Evolutionary conservation across 2,888 invertebrate species (phyloP).

Genomic region (Lasius platythorax): DNA sequence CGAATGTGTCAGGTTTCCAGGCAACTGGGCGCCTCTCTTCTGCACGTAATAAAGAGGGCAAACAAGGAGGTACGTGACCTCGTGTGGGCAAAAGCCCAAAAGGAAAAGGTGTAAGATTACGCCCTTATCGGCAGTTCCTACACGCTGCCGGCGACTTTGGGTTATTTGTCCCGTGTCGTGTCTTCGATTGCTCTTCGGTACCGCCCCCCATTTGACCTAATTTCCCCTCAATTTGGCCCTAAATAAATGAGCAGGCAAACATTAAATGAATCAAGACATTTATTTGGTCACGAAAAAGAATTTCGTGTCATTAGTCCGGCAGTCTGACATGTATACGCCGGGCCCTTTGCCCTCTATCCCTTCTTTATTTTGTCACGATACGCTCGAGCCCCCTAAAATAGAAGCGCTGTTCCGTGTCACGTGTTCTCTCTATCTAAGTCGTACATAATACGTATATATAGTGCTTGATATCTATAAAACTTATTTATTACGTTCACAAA

Average conservation of each 20-base stretch:
- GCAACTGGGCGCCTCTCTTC: constrained; percentile 66
- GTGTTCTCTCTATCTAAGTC: constrained; percentile 22
- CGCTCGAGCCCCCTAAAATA: constrained; percentile 45
- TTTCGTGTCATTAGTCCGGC: constrained; percentile 78
- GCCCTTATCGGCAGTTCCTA: constrained; percentile 79
- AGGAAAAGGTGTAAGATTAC: constrained; percentile 82
- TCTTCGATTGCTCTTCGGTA: constrained; percentile 74
- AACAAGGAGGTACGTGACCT: constrained; percentile 80
- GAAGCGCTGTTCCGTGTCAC: constrained; percentile 33
- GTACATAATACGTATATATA: neutral
- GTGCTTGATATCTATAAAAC: neutral
- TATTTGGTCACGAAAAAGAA: constrained; percentile 80
- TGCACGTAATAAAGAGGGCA: constrained; percentile 81
- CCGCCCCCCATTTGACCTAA: constrained; percentile 82
- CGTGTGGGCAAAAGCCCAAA: constrained; percentile 61
- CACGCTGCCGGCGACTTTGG: constrained; percentile 57
- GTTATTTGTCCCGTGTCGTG: constrained; percentile 81
- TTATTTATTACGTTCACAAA: constrained; percentile 5
- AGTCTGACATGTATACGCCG: constrained; percentile 50
- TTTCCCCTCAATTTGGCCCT: constrained; percentile 81
- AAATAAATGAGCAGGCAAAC: constrained; percentile 82
- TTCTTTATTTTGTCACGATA: constrained; percentile 66
- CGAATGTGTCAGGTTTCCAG: constrained; percentile 74
- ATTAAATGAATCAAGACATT: constrained; percentile 82
- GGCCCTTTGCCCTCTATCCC: constrained; percentile 21